Conservation (phyloP, 2,797 vertebrate genomes). For the Clarias pachynema region DNA sequence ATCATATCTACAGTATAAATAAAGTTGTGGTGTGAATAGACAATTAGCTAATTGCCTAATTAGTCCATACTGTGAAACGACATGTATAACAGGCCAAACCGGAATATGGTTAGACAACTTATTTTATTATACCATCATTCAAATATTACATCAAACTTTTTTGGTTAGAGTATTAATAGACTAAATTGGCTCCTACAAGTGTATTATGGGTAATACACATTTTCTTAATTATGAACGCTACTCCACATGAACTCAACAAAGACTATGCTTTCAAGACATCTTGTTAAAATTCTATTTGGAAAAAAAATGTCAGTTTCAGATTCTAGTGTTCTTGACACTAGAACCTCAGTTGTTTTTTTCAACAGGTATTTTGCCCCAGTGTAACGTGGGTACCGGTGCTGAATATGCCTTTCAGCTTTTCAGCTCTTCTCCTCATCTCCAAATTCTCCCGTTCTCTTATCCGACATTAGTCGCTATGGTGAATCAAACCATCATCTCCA, state of each 20-base stretch:
- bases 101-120: neutral
- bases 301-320: neutral
- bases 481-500: constrained; percentile 79
- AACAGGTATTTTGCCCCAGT: constrained; percentile 32
- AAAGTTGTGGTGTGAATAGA: neutral
- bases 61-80: neutral
- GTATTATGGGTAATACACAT: neutral
- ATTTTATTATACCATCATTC: neutral
- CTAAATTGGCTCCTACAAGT: too few relatives aligned
- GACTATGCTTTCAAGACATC: neutral
- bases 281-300: neutral
- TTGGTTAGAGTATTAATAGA: too few relatives aligned
- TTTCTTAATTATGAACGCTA: neutral
- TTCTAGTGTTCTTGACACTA: neutral
- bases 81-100: neutral
- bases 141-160: neutral
- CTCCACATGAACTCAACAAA: neutral
- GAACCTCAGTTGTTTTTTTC: constrained; percentile 9
- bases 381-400: constrained; percentile 32
- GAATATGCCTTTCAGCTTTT: constrained; percentile 18
- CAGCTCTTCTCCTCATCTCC: constrained; percentile 52
- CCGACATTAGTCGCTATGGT: constrained; percentile 77
- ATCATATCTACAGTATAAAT: neutral
- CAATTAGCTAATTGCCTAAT: neutral
- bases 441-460: constrained; percentile 32